These are phyloP conservation scores for Lepidurus packardi DNA, from an alignment of 1,140 invertebrate species.

Conservation along the genomic window DNA sequence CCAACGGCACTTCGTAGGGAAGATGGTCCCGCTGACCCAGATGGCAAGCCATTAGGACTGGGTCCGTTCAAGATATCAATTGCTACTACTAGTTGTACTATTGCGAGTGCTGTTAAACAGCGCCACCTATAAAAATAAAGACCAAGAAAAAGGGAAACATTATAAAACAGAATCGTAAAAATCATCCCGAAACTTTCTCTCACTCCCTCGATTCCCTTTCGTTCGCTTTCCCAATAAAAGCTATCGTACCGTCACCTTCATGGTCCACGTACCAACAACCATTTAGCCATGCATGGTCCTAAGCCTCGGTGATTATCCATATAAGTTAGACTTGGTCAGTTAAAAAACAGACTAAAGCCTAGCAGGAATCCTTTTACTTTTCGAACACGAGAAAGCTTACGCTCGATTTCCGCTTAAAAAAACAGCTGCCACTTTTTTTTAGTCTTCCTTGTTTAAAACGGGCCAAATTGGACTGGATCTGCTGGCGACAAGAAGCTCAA, in stretches of 20 bases:
- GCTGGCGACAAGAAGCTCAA: background rate
- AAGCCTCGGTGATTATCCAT: background rate
- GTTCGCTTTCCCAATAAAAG: background rate
- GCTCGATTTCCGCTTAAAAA: background rate
- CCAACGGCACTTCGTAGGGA: background rate
- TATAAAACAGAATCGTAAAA: background rate
- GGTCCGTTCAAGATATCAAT: background rate
- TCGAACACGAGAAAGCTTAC: background rate
- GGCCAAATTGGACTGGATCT: background rate
- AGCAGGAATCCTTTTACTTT: background rate
- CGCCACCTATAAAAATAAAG: background rate
- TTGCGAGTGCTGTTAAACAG: background rate
- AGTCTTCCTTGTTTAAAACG: background rate
- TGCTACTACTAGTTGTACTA: background rate
- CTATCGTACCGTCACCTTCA: constrained; percentile 8
- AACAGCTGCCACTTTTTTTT: background rate
- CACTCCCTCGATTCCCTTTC: background rate
- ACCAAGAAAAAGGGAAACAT: background rate
- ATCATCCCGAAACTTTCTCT: background rate
- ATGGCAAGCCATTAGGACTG: background rate
- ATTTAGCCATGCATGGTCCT: background rate
- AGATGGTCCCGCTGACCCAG: background rate
- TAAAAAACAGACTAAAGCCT: constrained; percentile 2
- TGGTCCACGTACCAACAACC: background rate
- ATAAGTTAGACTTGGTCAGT: background rate